Evolutionary conservation across 2,888 invertebrate species (phyloP).

Genomic region (Lasius fuliginosus): DNA sequence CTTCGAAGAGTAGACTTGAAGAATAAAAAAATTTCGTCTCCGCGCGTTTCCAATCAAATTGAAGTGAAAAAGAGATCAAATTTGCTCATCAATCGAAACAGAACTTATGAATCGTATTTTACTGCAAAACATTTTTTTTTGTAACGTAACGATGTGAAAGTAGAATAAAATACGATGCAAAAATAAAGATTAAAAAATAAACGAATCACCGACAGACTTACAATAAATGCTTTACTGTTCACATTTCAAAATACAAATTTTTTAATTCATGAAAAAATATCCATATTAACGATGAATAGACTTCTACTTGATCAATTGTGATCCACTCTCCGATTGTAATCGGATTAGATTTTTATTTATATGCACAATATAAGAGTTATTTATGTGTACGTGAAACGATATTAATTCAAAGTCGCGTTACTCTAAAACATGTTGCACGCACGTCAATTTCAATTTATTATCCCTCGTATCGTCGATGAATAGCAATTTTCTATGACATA

Average conservation of each 20-base stretch:
- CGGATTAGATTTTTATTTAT: background rate
- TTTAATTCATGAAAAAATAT: background rate
- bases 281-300: background rate
- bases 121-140: background rate
- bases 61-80: background rate
- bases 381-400: background rate
- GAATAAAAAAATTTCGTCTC: background rate
- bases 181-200: background rate
- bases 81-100: background rate
- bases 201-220: background rate
- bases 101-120: background rate
- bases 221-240: background rate
- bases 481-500: conserved; percentile 13
- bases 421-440: background rate
- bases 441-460: conserved; percentile 17
- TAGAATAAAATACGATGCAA: background rate
- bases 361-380: background rate
- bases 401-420: background rate
- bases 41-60: no score
- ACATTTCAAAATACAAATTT: background rate
- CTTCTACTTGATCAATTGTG: background rate
- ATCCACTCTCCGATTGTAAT: background rate
- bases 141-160: background rate
- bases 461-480: conserved; percentile 4
- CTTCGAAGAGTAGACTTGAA: background rate